Base-by-base conservation (phyloP, 2,113 vertebrate genomes). In the Ciconia boyciana region DNA sequence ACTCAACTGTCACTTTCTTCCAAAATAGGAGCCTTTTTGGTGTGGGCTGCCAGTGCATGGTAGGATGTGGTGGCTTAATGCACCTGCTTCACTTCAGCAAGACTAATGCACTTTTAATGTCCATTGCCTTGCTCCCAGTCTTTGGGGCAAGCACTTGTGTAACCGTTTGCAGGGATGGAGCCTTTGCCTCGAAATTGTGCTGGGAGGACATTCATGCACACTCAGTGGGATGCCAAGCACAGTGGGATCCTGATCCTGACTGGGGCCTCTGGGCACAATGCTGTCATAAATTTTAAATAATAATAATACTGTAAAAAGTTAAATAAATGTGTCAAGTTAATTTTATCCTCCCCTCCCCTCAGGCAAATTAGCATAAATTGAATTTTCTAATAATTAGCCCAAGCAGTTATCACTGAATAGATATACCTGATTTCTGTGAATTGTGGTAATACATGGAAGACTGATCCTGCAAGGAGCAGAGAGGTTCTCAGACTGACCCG, bases 271-370 rank as follows among this genome's bases (percentile, higher is more conserved):
- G 82, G 70, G 81, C 89, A 95, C 31, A 87, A 41, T 57, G 44
- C 71, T 87, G 74, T 90, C 58, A 39, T 57, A 82, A 80, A 82
- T 82, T 71, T 97, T 96, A 96, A 94, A 74, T 92, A 95, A 96
- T 57, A 94, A 57, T 79, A 80, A 70, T 87, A 55, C 9, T 54
- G 60, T 46, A 70, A 87, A 91, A 97, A 97, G 93, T 97, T 96
- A 97, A 96, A 91, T 94, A 96, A 96, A 89, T 90, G 64, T 89
- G 70, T 95, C 87, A 62, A 87, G 95, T 96, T 97, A 96, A 97
- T 97, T 96, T 94, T 95, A 76, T 86, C 65, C 79, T 97, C 96
- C 62, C 51, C 80, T 96, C 86, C 62, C 94, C 81, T 97, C 90
- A 36, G 34, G 90, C 96, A 95, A 87, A 96, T 88, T 58, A 89